Evolutionary conservation across 2,888 invertebrate species (phyloP).

Genomic region (Hirtodrosophila trivittata): DNA sequence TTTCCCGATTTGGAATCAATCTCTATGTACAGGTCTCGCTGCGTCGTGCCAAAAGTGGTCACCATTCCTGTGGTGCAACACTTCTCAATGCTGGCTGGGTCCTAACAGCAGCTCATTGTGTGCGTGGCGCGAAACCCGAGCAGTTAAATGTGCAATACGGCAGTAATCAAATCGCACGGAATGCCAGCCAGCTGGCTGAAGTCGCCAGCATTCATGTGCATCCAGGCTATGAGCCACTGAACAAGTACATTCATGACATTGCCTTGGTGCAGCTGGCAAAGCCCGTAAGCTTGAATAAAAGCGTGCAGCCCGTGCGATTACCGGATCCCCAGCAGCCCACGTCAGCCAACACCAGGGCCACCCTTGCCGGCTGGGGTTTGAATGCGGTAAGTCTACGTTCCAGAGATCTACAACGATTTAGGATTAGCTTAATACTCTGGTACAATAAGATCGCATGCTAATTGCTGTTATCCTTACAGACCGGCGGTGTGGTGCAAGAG

Average conservation of each 20-base stretch:
- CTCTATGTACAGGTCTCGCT: conserved; percentile 79
- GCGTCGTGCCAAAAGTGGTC: conserved; percentile 66
- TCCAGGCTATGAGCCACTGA: conserved; percentile 68
- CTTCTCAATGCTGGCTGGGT: conserved; percentile 79
- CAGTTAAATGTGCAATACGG: conserved; percentile 80
- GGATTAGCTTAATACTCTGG: too few relatives aligned
- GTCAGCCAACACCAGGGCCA: conserved; percentile 57
- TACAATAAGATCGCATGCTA: neutral
- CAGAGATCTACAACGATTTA: too few relatives aligned
- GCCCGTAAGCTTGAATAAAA: conserved; percentile 48
- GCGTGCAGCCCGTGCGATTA: conserved; percentile 70
- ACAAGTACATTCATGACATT: conserved; percentile 76
- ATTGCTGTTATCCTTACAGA: conserved; percentile 56
- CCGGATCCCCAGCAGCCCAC: conserved; percentile 65
- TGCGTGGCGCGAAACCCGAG: conserved; percentile 51
- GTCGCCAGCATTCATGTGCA: conserved; percentile 73
- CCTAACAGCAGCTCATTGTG: conserved; percentile 82
- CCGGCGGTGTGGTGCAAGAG: conserved; percentile 78
- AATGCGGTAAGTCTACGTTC: conserved; percentile 75
- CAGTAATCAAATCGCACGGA: conserved; percentile 61
- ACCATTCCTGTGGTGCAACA: conserved; percentile 80
- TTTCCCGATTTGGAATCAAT: too few relatives aligned
- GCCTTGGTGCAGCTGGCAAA: conserved; percentile 73
- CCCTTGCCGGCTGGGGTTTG: conserved; percentile 83
- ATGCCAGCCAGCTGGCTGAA: conserved; percentile 64